Evolutionary conservation across 2,113 vertebrate species (phyloP), one percentile per base, ranked within the genome.

Genomic region (Pachypanchax playfairii): DNA sequence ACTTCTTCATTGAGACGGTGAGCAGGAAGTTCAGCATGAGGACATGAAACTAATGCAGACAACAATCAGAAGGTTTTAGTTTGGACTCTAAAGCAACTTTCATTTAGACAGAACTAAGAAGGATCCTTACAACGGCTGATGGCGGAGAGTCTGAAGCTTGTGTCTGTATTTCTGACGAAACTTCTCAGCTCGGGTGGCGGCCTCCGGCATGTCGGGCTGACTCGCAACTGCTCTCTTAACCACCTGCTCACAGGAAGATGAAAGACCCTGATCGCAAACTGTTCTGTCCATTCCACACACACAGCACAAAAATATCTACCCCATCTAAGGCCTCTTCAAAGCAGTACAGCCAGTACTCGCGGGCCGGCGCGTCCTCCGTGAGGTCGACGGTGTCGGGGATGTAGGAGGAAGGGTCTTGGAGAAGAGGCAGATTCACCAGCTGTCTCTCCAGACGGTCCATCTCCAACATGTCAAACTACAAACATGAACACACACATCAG

Each of bases 321-420:
- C 96, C 97, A 0, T 97, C 96, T 48, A 99, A 88, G 1, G 97
- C 95, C 44, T 98, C 97, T 79, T 98, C 95, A 1, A 99, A 99
- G 90, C 97, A 99, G 58, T 83, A 94, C 43, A 99, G 95, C 97
- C 97, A 99, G 86, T 99, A 98, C 62, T 98, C 93, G 5, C 97
- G 93, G 55, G 97, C 96, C 73, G 89, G 87, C 4, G 94, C 93
- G 1, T 99, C 97, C 7, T 96, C 94, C 0, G 95, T 95, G 66
- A 99, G 94, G 87, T 98, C 96, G 39, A 98, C 91, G 0, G 97
- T 98, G 88, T 99, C 97, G 0, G 97, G 97, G 70, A 98, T 92
- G n/a, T 99, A 99, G 2, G 95, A 95, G 0, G 95, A 93, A 0
- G 96, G 89, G 77, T 99, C 96, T 76, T 93, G 93, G 17, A 99